Conservation (phyloP, 30 jellyfish, hydroid and myxozoan genomes). For the Haliclystus octoradiatus region DNA sequence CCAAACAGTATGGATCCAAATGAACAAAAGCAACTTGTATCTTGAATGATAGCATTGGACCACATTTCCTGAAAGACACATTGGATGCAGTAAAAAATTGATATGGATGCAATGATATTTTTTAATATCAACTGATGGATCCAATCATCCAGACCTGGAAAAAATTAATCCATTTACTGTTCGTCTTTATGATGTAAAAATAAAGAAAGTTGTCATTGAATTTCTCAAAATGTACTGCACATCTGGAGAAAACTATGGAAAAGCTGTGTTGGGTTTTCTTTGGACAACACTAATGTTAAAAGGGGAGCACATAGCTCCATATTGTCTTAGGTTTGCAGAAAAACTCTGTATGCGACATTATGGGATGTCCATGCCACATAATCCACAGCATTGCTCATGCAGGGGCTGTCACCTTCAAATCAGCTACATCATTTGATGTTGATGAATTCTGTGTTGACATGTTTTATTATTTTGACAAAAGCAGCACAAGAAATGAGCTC, state of each 20-base stretch:
- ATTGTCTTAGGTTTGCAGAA: not conserved
- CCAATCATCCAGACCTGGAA: too few relatives aligned
- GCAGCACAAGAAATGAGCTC: constrained; percentile 5
- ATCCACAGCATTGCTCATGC: constrained; percentile 7
- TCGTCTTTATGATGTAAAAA: not conserved
- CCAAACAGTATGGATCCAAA: too few relatives aligned
- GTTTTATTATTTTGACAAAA: constrained; percentile 3
- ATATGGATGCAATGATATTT: too few relatives aligned
- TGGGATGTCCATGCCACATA: constrained; percentile 18
- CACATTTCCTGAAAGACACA: too few relatives aligned
- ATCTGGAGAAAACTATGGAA: too few relatives aligned
- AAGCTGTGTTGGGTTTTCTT: constrained; percentile 4
- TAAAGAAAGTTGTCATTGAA: constrained; percentile 1
- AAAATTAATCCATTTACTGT: constrained; percentile 3
- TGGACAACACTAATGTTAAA: constrained; percentile 5
- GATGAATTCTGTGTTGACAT: constrained; percentile 11
- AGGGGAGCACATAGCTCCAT: constrained; percentile 9
- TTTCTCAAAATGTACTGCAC: constrained; percentile 2
- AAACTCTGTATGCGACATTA: not conserved
- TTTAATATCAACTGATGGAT: too few relatives aligned
- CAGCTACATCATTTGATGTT: constrained; percentile 1
- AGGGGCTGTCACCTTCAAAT: not conserved
- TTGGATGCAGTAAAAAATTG: too few relatives aligned
- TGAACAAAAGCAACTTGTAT: too few relatives aligned
- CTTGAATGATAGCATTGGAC: too few relatives aligned